Percentiles rank a stretch among this genome's conserved stretches.
Evolutionary conservation across 2,113 vertebrate genomes (phyloP).

Genomic region (Bubo bubo): DNA sequence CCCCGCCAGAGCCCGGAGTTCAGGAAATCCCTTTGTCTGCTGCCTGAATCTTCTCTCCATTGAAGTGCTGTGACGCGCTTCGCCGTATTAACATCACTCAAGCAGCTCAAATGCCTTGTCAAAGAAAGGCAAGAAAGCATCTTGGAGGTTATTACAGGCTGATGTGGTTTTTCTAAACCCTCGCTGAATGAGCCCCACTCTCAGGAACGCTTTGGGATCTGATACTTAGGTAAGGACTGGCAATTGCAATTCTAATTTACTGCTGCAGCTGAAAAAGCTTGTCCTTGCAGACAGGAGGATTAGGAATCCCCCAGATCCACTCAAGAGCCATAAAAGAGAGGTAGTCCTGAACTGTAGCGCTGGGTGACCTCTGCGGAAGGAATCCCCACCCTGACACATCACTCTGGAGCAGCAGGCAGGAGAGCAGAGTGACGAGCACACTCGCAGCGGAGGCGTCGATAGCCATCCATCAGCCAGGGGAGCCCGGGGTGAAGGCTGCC

Average conservation of each 20-base stretch:
- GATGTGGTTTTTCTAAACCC: neutral
- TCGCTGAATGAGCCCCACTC: neutral
- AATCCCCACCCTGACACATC: neutral
- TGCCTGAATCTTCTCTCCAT: neutral
- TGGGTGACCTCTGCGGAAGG: neutral
- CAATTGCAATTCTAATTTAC: neutral
- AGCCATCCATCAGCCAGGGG: neutral
- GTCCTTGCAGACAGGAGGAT: neutral
- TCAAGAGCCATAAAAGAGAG: fast-evolving
- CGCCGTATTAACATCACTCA: neutral
- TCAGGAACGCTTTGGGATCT: neutral
- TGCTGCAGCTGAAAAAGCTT: neutral
- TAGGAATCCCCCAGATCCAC: neutral
- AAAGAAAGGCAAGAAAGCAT: neutral
- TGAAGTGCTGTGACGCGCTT: neutral
- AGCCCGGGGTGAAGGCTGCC: fast-evolving
- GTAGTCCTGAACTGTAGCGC: neutral
- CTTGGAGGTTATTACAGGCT: neutral
- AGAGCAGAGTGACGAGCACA: neutral
- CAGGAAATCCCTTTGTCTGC: neutral
- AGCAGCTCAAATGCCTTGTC: neutral
- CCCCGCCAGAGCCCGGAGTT: neutral
- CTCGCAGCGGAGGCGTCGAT: neutral
- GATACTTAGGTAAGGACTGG: neutral
- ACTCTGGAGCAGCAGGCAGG: neutral